Conservation (phyloP, 2,888 invertebrate species). For the Eilema sororculum region DNA sequence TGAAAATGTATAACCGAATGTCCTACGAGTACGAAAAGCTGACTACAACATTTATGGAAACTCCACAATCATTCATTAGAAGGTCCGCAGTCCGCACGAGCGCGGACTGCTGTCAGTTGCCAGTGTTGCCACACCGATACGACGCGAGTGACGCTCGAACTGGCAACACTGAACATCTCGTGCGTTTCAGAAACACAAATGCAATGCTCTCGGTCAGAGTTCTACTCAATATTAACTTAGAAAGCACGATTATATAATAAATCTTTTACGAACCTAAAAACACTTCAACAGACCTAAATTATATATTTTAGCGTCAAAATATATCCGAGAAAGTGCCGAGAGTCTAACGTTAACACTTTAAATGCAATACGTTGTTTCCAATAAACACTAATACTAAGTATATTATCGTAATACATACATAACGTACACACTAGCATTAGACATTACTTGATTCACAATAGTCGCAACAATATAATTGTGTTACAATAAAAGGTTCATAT, state of each 20-base stretch:
- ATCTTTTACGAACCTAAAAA: conserved; percentile 31
- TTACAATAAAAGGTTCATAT: conserved; percentile 35
- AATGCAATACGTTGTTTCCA: conserved; percentile 74
- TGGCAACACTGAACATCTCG: neutral
- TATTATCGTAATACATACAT: conserved; percentile 72
- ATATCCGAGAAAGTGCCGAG: conserved; percentile 49
- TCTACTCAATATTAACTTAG: conserved; percentile 14
- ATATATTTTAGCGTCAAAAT: conserved; percentile 50
- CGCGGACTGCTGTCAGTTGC: conserved; percentile 3
- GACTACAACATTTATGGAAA: conserved; percentile 35
- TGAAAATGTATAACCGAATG: conserved; percentile 33
- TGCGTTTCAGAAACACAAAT: conserved; percentile 7
- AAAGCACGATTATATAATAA: conserved; percentile 14
- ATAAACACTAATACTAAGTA: conserved; percentile 69
- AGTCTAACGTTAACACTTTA: conserved; percentile 74
- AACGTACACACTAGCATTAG: conserved; percentile 70
- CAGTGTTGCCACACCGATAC: neutral
- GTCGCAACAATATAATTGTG: conserved; percentile 71
- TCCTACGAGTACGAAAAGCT: conserved; percentile 49
- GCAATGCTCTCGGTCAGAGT: conserved; percentile 19
- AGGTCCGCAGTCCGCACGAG: neutral
- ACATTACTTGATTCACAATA: conserved; percentile 70
- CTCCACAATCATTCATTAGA: neutral
- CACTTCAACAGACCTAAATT: conserved; percentile 50
- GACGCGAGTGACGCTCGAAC: neutral